These are phyloP conservation scores for Graptemys geographica DNA, from an alignment of 2,797 vertebrate species.

Conservation along the genomic window DNA sequence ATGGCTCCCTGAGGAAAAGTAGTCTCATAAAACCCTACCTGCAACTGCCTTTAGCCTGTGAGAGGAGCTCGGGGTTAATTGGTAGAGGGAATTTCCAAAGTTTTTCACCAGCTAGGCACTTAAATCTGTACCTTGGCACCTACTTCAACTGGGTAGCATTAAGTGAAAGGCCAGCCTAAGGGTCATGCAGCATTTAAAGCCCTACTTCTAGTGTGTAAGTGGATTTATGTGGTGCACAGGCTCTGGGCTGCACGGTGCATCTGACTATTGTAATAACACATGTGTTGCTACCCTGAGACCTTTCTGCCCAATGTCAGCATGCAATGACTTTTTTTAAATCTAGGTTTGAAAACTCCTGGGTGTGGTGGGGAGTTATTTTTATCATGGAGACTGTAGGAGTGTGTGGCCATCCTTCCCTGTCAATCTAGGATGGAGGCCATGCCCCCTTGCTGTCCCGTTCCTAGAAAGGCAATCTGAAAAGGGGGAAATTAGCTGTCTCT, in stretches of 20 bases:
- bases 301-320: constrained; percentile 28
- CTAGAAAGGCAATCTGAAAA: too few species aligned
- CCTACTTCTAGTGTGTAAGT: not conserved
- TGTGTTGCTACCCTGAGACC: not conserved
- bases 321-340: constrained; percentile 17
- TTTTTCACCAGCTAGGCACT: not conserved
- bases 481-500: too few species aligned
- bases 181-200: not conserved
- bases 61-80: not conserved
- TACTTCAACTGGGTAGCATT: not conserved
- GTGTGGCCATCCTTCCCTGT: too few species aligned
- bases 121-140: not conserved
- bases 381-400: not conserved
- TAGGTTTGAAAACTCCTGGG: constrained; percentile 6
- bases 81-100: not conserved
- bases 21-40: not conserved
- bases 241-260: not conserved
- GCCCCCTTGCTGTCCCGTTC: too few species aligned
- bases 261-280: not conserved
- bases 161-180: not conserved
- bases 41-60: not conserved
- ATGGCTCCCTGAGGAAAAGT: not conserved
- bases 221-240: not conserved
- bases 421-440: too few species aligned
- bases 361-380: not conserved